These are phyloP conservation scores for Dyspetes luteomarginatus DNA, from an alignment of 2,888 invertebrate species.

Conservation along the genomic window DNA sequence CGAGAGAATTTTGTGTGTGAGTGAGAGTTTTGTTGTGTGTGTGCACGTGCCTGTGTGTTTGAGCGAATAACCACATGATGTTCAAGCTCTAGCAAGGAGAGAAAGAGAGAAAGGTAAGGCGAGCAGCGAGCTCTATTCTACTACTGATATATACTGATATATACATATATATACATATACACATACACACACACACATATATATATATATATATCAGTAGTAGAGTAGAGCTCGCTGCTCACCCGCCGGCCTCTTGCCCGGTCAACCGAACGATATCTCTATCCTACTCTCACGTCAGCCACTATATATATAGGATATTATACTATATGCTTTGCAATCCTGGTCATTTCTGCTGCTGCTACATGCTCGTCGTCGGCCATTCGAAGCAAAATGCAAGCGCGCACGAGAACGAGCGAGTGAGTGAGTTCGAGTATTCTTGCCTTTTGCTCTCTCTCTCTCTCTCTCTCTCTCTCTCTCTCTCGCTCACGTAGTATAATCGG, in stretches of 20 bases:
- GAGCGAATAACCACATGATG: neutral
- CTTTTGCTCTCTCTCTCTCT: conserved; percentile 3
- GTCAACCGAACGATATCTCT: conserved; percentile 62
- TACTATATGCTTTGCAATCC: conserved; percentile 33
- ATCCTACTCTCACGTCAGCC: conserved; percentile 32
- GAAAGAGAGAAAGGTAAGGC: conserved; percentile 25
- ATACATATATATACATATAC: no score
- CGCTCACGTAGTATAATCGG: neutral
- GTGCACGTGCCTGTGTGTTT: neutral
- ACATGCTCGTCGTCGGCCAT: conserved; percentile 39
- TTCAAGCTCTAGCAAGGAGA: neutral
- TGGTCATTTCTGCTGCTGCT: conserved; percentile 25
- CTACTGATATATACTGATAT: no score
- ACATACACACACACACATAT: neutral
- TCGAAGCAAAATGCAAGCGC: conserved; percentile 43
- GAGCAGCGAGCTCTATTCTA: no score
- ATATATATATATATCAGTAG: neutral
- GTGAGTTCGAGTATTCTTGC: conserved; percentile 35
- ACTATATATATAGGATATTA: neutral
- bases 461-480: conserved; percentile 16
- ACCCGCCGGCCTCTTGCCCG: conserved; percentile 58
- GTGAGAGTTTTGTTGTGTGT: neutral
- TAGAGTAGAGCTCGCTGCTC: conserved; percentile 10
- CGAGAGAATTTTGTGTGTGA: conserved; percentile 2
- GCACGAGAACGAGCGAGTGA: conserved; percentile 32